These are phyloP conservation scores for Pteropus alecto DNA, from an alignment of 2,113 vertebrate species.

Conservation along the genomic window DNA sequence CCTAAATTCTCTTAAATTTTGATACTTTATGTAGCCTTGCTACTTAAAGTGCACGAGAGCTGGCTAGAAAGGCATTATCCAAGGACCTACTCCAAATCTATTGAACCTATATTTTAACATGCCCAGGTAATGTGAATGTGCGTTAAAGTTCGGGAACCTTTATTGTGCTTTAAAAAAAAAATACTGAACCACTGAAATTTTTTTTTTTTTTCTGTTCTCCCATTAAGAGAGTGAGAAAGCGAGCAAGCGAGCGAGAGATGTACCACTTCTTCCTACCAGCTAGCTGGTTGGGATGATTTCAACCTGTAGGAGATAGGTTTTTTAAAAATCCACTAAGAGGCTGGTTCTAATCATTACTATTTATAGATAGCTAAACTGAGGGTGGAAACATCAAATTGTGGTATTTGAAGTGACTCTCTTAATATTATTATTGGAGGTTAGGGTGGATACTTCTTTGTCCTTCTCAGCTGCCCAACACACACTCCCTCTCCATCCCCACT, in stretches of 20 bases:
- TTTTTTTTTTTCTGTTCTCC: not conserved
- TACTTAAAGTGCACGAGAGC: not conserved
- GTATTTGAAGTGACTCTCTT: not conserved
- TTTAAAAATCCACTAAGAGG: not conserved
- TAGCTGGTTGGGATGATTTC: not conserved
- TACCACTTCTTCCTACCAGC: not conserved
- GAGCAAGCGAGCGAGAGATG: too few relatives aligned
- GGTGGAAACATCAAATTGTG: not conserved
- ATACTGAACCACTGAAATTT: not conserved
- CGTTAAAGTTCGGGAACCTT: not conserved
- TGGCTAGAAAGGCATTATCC: not conserved
- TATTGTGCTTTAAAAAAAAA: not conserved
- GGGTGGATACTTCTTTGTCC: not conserved
- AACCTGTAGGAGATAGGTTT: not conserved
- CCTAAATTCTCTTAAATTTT: not conserved
- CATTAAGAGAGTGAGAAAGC: not conserved
- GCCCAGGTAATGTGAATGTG: not conserved
- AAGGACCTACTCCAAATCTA: not conserved
- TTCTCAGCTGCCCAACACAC: accelerated
- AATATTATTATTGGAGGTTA: not conserved
- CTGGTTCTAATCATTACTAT: not conserved
- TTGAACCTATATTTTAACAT: not conserved
- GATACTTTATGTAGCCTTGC: not conserved
- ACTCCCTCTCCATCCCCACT: too few relatives aligned
- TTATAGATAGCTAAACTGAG: not conserved